Percentiles rank a stretch among this genome's conserved stretches.
These are phyloP conservation scores for Nycticebus coucang DNA, from an alignment of 2,113 vertebrate genomes.

Conservation along the genomic window DNA sequence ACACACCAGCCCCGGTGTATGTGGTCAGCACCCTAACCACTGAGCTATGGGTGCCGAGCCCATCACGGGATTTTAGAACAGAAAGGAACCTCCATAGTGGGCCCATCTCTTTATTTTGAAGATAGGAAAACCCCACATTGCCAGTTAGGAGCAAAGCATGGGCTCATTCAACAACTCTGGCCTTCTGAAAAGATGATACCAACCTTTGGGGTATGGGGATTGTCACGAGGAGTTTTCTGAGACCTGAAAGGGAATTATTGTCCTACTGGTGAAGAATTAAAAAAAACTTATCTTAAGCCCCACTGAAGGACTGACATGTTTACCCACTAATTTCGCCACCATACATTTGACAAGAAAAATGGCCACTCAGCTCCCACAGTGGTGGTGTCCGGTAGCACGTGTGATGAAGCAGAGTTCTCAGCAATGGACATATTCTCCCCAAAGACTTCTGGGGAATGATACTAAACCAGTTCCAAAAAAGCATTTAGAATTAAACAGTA, in stretches of 20 bases:
- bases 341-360: neutral
- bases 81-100: neutral
- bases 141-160: neutral
- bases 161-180: neutral
- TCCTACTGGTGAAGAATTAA: neutral
- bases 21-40: too few species aligned
- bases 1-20: too few species aligned
- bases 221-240: neutral
- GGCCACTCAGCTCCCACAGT: neutral
- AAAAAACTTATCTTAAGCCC: conserved; percentile 1
- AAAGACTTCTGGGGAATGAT: neutral
- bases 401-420: neutral
- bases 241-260: neutral
- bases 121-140: neutral
- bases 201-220: neutral
- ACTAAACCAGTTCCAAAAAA: neutral
- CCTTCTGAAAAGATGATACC: neutral
- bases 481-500: neutral
- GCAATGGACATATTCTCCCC: neutral
- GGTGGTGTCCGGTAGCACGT: neutral
- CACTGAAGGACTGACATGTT: neutral
- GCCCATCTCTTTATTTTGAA: neutral
- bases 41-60: too few species aligned
- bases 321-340: neutral
- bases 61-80: neutral